Evolutionary conservation across 2,797 vertebrate genomes (phyloP).

Genomic region (Eurystomus glaucurus): DNA sequence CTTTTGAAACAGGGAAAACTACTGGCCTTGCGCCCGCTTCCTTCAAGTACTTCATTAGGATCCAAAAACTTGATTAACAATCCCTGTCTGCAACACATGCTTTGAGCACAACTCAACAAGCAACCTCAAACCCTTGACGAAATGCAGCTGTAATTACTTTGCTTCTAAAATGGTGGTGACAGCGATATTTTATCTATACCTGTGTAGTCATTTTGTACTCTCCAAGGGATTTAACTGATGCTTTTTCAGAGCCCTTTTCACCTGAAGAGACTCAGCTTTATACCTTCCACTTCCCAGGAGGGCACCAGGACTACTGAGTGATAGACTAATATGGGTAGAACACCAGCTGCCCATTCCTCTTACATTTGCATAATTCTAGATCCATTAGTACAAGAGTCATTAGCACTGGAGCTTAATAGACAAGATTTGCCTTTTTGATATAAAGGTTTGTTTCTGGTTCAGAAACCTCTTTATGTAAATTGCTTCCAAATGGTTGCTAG

Average conservation of each 20-base stretch:
- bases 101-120: neutral
- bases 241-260: neutral
- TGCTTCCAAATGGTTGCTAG: rapidly evolving
- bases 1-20: neutral
- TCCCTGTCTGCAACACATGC: neutral
- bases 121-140: neutral
- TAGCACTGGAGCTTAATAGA: neutral
- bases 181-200: neutral
- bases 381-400: neutral
- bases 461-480: neutral
- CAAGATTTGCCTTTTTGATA: neutral
- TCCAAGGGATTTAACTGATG: neutral
- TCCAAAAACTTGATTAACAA: neutral
- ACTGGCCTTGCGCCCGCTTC: neutral
- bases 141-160: neutral
- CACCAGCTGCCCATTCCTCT: neutral
- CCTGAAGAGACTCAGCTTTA: neutral
- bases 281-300: neutral
- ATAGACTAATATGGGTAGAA: neutral
- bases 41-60: neutral
- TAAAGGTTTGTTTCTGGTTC: neutral
- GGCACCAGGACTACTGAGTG: rapidly evolving
- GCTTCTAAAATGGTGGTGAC: neutral
- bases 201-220: neutral
- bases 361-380: neutral